Evolutionary conservation across 1,140 invertebrate genomes (phyloP).

Genomic region (Drosophila repleta): DNA sequence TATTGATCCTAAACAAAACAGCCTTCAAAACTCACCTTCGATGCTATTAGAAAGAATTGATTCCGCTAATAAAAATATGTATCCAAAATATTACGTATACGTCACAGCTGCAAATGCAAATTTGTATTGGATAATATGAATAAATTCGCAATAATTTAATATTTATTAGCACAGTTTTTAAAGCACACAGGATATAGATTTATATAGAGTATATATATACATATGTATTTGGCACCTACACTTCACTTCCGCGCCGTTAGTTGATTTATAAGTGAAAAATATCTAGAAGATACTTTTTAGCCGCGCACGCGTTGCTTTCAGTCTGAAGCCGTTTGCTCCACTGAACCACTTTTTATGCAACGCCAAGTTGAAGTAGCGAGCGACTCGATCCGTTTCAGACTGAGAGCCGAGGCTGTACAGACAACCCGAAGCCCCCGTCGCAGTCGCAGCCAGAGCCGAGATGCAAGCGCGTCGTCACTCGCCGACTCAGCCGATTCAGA

Average conservation of each 20-base stretch:
- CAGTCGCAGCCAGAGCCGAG: slow-evolving; percentile 1
- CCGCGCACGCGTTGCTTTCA: slow-evolving; percentile 58
- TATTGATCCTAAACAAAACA: not conserved
- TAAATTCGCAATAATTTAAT: slow-evolving; percentile 4
- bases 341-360: slow-evolving; percentile 82
- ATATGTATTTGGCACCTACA: slow-evolving; percentile 34
- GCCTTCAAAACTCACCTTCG: slow-evolving; percentile 44
- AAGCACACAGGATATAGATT: slow-evolving; percentile 16
- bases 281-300: slow-evolving; percentile 19
- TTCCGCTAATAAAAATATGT: slow-evolving; percentile 33
- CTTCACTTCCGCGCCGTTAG: slow-evolving; percentile 59
- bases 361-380: slow-evolving; percentile 65
- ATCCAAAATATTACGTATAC: slow-evolving; percentile 43
- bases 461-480: not conserved
- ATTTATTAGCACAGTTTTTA: not conserved
- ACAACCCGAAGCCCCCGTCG: not conserved
- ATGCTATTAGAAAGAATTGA: slow-evolving; percentile 21
- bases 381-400: slow-evolving; percentile 22
- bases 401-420: not conserved
- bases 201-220: slow-evolving; percentile 5
- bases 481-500: slow-evolving; percentile 8
- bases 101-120: slow-evolving; percentile 45
- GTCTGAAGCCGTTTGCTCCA: slow-evolving; percentile 81
- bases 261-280: slow-evolving; percentile 4
- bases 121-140: slow-evolving; percentile 27